Base-by-base conservation (phyloP, 2,113 vertebrate genomes). In the Opisthocomus hoazin region DNA sequence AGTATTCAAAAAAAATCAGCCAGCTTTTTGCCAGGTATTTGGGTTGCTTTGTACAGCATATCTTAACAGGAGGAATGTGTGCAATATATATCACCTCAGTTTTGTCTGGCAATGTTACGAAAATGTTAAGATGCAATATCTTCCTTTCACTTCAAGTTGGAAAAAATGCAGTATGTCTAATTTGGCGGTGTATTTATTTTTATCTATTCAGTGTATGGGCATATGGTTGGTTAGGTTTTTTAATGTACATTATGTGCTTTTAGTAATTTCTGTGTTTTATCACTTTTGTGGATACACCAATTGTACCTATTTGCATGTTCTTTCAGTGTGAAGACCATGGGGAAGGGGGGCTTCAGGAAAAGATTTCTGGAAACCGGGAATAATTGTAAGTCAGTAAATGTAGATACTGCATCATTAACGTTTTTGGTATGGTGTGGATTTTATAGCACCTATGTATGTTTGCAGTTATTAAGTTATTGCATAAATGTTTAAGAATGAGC, bases 391-490 rank as follows among this genome's bases (percentile, higher is more conserved):
- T 92, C 95, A 78, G 4, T 87, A 94, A 95, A 88, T 71, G 48
- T 93, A 94, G 96, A 86, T 98, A 93, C 96, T 96, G 90, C 97
- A 95, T 98, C 97, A 82, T 97, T 97, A 96, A 98, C 39, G 45
- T 97, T 98, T 95, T 98, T 97, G 86, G 75, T 93, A 97, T 97
- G 94, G 94, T 98, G 97, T 98, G 96, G 87, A 91, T 97, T 98
- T 98, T 98, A 94, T 98, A 98, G 97, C 97, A 98, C 98, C 97
- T 97, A 93, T 97, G 94, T 98, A 97, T 98, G 97, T 98, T 98
- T 98, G 97, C 98, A 98, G 97, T 98, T 98, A 97, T 97, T 98
- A 98, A 98, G 98, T 98, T 98, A 98, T 98, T 98, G 97, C 98
- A 95, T 98, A 98, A 95, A 97, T 97, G 97, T 98, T 98, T 98